Evolutionary conservation across 2,888 invertebrate species (phyloP).

Genomic region (Pseudanteris insignis): DNA sequence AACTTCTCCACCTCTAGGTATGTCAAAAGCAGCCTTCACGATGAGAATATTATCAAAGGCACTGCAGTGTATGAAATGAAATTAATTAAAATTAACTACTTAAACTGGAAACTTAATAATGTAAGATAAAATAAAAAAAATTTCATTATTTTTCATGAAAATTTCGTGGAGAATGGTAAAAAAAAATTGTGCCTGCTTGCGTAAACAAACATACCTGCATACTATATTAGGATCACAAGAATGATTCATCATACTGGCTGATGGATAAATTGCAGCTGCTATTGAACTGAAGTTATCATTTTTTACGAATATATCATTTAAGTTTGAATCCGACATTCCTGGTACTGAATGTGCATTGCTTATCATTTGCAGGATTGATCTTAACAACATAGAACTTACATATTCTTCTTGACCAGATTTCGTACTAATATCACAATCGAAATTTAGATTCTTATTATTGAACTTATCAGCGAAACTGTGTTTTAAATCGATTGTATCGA

Average conservation of each 20-base stretch:
- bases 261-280: conserved; percentile 86
- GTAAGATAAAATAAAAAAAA: too few species aligned
- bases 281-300: conserved; percentile 66
- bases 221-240: conserved; percentile 87
- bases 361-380: conserved; percentile 82
- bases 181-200: neutral
- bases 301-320: conserved; percentile 48
- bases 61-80: conserved; percentile 76
- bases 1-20: conserved; percentile 76
- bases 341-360: conserved; percentile 81
- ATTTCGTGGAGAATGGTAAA: neutral
- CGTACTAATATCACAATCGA: conserved; percentile 49
- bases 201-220: conserved; percentile 69
- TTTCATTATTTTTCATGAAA: too few species aligned
- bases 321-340: conserved; percentile 50
- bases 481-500: conserved; percentile 68
- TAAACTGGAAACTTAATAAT: neutral
- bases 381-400: conserved; percentile 75
- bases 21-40: conserved; percentile 75
- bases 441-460: conserved; percentile 44
- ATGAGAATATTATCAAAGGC: conserved; percentile 76
- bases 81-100: neutral
- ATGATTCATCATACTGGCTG: conserved; percentile 92
- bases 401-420: conserved; percentile 62
- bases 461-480: conserved; percentile 53